These are phyloP conservation scores for Agrotis clavis DNA, from an alignment of 2,888 invertebrate species.

Conservation along the genomic window DNA sequence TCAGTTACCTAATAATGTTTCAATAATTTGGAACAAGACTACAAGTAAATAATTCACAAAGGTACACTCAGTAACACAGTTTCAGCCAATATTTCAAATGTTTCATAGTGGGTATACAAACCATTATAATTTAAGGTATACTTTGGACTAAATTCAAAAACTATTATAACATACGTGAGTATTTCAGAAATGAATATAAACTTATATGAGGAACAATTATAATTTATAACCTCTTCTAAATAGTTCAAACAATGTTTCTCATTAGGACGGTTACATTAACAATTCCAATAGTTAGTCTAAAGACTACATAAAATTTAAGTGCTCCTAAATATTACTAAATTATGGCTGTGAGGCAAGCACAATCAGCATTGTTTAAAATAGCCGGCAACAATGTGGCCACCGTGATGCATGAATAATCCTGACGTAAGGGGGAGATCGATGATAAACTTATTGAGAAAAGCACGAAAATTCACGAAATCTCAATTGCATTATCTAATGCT, in stretches of 20 bases:
- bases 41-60: constrained; percentile 10
- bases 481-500: constrained; percentile 19
- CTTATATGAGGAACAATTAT: constrained; percentile 16
- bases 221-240: constrained; percentile 20
- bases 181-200: constrained; percentile 15
- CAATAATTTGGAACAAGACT: constrained; percentile 12
- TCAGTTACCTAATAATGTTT: background rate
- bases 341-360: constrained; percentile 62
- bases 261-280: constrained; percentile 29
- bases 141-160: constrained; percentile 12
- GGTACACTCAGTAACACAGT: constrained; percentile 2
- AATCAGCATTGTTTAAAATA: constrained; percentile 53
- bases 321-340: constrained; percentile 53
- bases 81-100: background rate
- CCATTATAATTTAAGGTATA: background rate
- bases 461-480: constrained; percentile 1
- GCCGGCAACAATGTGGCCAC: constrained; percentile 32
- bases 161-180: constrained; percentile 11
- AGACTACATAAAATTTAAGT: constrained; percentile 44
- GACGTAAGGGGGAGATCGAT: constrained; percentile 1
- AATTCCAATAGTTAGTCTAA: constrained; percentile 41
- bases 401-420: background rate
- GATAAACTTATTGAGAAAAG: constrained; percentile 4
- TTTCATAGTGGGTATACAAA: background rate
- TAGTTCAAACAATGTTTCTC: constrained; percentile 36